Evolutionary conservation across 1,140 invertebrate genomes (phyloP), one percentile per base, ranked within the genome.

Genomic region (Drosophila lacertosa): DNA sequence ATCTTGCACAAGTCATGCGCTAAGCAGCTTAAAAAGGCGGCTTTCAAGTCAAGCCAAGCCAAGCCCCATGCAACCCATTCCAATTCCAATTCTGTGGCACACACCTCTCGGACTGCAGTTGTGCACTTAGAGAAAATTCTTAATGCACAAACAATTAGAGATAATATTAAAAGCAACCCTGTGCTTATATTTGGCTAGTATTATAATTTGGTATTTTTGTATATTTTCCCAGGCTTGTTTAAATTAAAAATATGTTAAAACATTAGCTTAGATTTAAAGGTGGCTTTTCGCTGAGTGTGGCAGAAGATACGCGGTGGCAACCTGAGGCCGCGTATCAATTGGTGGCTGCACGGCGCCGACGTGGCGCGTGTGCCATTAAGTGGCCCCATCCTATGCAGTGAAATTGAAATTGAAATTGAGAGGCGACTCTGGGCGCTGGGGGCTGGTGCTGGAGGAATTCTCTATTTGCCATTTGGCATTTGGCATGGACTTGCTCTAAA

Each of bases 271-370:
- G n/a, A n/a, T n/a, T n/a, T n/a, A n/a, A n/a, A n/a, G n/a, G n/a
- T n/a, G 20, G 2, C 4, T 22, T 29, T 29, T 29, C 6, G 26
- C 7, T 29, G 26, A 29, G 26, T 29, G 26, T 29, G 6, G 26
- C 26, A 7, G 6, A 1, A 44, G 35, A 45, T 35, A 69, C 39
- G 29, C 6, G 26, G 62, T 22, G 64, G 74, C 65, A 86, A 84
- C 73, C 77, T 84, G 81, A 74, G 81, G 73, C 73, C 82, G 81
- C 81, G 73, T 77, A 84, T 84, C 81, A 84, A 84, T 84, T 84
- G 65, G 63, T 45, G 26, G 37, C 42, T 44, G 37, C 33, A 44
- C 67, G 67, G 69, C 58, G 68, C 60, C 70, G 81, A 77, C 77
- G 77, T 74, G 70, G 44, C 77, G 47, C 81, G 81, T 84, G 81